phyloP scores from a whole-genome alignment of 2,113 vertebrate species.

The Myxocyprinus asiaticus region DNA sequence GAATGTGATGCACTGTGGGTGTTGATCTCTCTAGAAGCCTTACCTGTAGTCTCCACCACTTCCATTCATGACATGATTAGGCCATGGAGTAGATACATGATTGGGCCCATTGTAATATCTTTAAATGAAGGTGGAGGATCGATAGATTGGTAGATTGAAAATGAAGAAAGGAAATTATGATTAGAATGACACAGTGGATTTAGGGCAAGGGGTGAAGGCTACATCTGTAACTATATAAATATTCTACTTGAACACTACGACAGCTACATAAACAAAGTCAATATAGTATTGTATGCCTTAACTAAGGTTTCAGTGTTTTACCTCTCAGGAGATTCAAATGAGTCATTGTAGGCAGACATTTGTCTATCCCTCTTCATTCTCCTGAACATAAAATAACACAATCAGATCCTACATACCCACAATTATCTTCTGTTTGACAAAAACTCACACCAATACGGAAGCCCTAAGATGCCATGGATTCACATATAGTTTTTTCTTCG shows the following conservation, averaged over 20 bases:
- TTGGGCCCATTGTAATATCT: constrained; percentile 65
- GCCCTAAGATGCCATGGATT: background rate
- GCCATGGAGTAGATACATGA: constrained; percentile 58
- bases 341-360: constrained; percentile 77
- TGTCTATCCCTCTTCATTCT: constrained; percentile 77
- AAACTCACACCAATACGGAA: background rate
- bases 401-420: background rate
- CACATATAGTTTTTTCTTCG: background rate
- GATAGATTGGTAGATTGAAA: constrained; percentile 1
- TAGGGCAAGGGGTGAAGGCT: background rate
- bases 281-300: too few species aligned
- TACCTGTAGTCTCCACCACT: constrained; percentile 73
- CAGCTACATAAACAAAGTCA: background rate
- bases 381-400: constrained; percentile 70
- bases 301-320: constrained; percentile 57
- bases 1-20: background rate
- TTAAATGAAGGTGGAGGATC: constrained; percentile 34
- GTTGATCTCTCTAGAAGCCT: constrained; percentile 40
- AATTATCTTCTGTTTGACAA: background rate
- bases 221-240: background rate
- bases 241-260: background rate
- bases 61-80: constrained; percentile 66
- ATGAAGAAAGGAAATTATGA: constrained; percentile 18
- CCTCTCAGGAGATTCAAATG: constrained; percentile 80
- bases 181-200: background rate